A percentile compares a stretch with the other conserved stretches of the same genome.
Evolutionary conservation across 1,140 invertebrate species (phyloP).

Genomic region (Macrotrachela quadricornifera): DNA sequence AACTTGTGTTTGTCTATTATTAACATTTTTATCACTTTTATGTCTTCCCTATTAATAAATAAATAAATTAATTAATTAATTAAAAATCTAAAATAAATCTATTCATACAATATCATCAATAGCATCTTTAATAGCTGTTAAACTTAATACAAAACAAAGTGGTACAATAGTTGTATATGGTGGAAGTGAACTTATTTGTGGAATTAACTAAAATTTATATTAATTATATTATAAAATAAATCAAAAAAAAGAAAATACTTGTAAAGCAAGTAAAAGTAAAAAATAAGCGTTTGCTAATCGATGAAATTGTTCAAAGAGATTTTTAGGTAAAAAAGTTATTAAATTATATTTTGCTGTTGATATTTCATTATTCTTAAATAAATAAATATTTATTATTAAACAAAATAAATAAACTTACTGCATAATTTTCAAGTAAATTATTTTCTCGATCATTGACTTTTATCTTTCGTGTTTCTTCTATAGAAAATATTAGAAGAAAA

Average conservation of each 20-base stretch:
- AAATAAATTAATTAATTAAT: too few species aligned
- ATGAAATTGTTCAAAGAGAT: conserved; percentile 89
- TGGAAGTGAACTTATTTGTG: conserved; percentile 84
- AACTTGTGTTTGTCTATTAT: conserved; percentile 42
- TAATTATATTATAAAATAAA: too few species aligned
- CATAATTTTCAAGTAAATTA: conserved; percentile 87
- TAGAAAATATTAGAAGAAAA: too few species aligned
- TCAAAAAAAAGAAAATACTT: conserved; percentile 21
- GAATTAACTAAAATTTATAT: conserved; percentile 49
- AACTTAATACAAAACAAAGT: conserved; percentile 71
- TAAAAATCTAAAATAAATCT: too few species aligned
- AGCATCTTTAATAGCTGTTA: conserved; percentile 91
- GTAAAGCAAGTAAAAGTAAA: conserved; percentile 75
- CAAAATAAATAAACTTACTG: conserved; percentile 45
- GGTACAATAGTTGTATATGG: conserved; percentile 91
- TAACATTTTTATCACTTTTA: conserved; percentile 79
- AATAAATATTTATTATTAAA: too few species aligned
- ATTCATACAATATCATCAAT: conserved; percentile 63
- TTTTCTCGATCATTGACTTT: conserved; percentile 78
- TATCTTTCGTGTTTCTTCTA: conserved; percentile 70
- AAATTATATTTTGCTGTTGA: conserved; percentile 85
- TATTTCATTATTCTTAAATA: conserved; percentile 41
- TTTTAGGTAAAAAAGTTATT: conserved; percentile 79
- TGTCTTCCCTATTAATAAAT: conserved; percentile 31
- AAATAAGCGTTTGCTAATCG: conserved; percentile 93